Evolutionary conservation across 2,797 vertebrate genomes (phyloP), one percentile per base, ranked within the genome.

Genomic region (Valencia hispanica): DNA sequence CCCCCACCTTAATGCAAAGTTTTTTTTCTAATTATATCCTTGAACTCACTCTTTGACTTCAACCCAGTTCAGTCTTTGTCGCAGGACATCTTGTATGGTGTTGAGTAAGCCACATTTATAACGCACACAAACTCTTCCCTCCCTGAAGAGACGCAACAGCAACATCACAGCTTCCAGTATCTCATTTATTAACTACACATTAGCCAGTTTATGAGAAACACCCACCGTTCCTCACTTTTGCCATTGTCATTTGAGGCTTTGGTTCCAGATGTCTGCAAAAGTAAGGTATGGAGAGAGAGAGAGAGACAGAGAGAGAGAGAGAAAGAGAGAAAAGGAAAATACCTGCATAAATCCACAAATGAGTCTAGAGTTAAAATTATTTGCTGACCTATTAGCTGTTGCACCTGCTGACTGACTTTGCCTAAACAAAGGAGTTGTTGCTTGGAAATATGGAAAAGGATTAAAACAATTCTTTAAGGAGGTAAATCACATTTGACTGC

Each of bases 21-120:
- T 25, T 34, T 51, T 22, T 72, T 5, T 10, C 8, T 32, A 22
- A 39, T 1, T 7, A 15, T 50, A 45, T 36, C 17, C 2, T 17
- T 57, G 22, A 83, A 96, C 97, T 97, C 94, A 98, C 97, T 97
- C 97, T 92, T 96, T 97, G 22, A 96, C 96, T 92, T 97, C 97
- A 25, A 95, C 79, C 97, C 97, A 98, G 81, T 97, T 96, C 0
- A 96, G 95, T 84, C 97, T 96, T 82, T 94, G 93, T 32, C 87
- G 91, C 68, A 97, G 95, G 41, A 97, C 96, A 0, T 97, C 97
- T 73, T 94, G 92, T 36, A 97, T 96, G 8, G 96, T 97, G 87
- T 94, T 97, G 55, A 90, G 76, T 4, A 94, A 91, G 1, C 94
- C 89, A 79, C 97, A 97, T 93, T 94, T 97, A 91, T 96, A 98